Conservation (phyloP, 2,888 invertebrate species). For the Hymenopus coronatus region DNA sequence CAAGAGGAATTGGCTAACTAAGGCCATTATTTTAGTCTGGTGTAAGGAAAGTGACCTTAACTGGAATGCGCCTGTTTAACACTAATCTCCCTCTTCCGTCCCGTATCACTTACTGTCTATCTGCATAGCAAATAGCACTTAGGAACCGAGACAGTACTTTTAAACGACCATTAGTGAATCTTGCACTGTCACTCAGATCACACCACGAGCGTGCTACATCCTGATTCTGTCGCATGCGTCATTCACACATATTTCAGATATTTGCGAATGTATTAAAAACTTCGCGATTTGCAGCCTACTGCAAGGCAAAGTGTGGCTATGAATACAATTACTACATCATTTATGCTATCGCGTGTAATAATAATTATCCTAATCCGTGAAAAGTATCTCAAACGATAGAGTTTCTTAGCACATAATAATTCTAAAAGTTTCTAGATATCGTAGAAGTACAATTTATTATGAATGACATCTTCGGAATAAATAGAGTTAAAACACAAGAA, state of each 20-base stretch:
- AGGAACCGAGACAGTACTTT: not conserved
- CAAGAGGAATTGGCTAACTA: not conserved
- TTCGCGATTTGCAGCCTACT: no score
- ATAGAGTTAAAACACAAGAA: no score
- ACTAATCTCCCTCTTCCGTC: not conserved
- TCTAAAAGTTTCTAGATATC: no score
- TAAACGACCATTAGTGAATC: not conserved
- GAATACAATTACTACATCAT: no score
- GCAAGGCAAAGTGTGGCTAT: no score
- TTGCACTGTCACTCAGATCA: not conserved
- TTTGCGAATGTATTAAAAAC: not conserved
- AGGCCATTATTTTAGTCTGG: not conserved
- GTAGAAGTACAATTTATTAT: no score
- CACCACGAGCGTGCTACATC: not conserved
- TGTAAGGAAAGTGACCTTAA: not conserved
- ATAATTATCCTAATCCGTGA: no score
- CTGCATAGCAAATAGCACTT: not conserved
- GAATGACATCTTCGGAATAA: no score
- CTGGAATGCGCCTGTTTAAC: not conserved
- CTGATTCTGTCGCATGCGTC: not conserved
- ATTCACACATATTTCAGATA: not conserved
- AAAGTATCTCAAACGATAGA: no score
- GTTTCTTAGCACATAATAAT: no score
- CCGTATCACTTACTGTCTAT: not conserved
- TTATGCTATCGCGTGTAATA: no score